Evolutionary conservation across 2,113 vertebrate species (phyloP), one percentile per base, ranked within the genome.

Genomic region (Panthera tigris): DNA sequence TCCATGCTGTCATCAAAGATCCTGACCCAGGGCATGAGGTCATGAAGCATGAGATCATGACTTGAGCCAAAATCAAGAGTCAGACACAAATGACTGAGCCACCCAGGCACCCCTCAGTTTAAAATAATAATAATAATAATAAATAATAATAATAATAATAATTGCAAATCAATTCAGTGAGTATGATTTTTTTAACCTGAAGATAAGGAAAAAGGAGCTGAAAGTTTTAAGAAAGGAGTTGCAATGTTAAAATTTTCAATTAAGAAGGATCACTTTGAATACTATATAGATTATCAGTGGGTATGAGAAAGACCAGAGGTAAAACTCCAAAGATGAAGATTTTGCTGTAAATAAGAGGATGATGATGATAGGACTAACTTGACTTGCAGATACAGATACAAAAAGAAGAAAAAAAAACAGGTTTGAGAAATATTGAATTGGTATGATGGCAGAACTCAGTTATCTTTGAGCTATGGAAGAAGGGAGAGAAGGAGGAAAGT

Each of bases 381-480:
- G 31, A 83, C n/a, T 13, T 45, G 39, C 1, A 76, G 79, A 69
- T 21, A 27, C 16, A 25, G 21, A 68, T 55, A 33, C 7, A 5
- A 25, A n/a, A 33, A 89, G 36, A 25, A 7, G 45, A 9, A 45
- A 33, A 85, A 63, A 36, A 31, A 19, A 14, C 78, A 45, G 13
- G 21, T 52, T 61, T 55, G n/a, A 84, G 2, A 63, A 63, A 81
- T 23, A 57, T 16, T n/a, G 31, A 36, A 1, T 33, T 45, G 21
- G 4, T 18, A 4, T 4, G 16, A 25, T 27, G 33, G 1, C 45
- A 41, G 39, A 68, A 31, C 7, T 74, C 33, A 15, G 57, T n/a
- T 19, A 21, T 5, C 4, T 5, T 7, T 29, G n/a, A 45, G 8
- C 14, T 9, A 2, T 33, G 57, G 8, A 15, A n/a, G 2, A 69